Evolutionary conservation across 2,888 invertebrate genomes (phyloP).

Genomic region (Volucella zonaria): DNA sequence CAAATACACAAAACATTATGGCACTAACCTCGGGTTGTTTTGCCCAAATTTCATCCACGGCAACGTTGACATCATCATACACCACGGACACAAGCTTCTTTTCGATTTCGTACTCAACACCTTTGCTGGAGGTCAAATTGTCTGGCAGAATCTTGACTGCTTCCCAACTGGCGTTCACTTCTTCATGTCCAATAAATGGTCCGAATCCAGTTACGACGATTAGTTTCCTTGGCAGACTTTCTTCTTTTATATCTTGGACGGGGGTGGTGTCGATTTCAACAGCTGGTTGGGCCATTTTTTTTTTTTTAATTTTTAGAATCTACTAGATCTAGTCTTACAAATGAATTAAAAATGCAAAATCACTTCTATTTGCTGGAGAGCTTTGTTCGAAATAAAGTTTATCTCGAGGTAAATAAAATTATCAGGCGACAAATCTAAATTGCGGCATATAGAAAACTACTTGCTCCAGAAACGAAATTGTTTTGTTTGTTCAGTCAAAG

Average conservation of each 20-base stretch:
- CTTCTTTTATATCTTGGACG: neutral
- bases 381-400: neutral
- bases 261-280: constrained; percentile 13
- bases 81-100: constrained; percentile 85
- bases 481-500: constrained; percentile 17
- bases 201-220: constrained; percentile 89
- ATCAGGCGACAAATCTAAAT: neutral
- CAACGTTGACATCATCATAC: constrained; percentile 86
- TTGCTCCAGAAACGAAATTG: constrained; percentile 30
- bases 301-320: neutral
- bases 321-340: neutral
- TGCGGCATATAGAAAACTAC: constrained; percentile 4
- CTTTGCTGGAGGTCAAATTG: constrained; percentile 76
- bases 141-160: constrained; percentile 86
- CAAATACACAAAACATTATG: neutral
- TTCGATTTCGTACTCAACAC: constrained; percentile 83
- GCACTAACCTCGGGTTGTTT: constrained; percentile 85
- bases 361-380: constrained; percentile 2
- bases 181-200: constrained; percentile 86
- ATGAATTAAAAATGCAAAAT: constrained; percentile 9
- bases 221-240: constrained; percentile 4
- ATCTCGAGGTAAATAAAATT: constrained; percentile 5
- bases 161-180: constrained; percentile 90
- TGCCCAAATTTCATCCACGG: constrained; percentile 86
- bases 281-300: constrained; percentile 41